These are phyloP conservation scores for Mirza zaza DNA, from an alignment of 2,113 vertebrate species.

Conservation along the genomic window DNA sequence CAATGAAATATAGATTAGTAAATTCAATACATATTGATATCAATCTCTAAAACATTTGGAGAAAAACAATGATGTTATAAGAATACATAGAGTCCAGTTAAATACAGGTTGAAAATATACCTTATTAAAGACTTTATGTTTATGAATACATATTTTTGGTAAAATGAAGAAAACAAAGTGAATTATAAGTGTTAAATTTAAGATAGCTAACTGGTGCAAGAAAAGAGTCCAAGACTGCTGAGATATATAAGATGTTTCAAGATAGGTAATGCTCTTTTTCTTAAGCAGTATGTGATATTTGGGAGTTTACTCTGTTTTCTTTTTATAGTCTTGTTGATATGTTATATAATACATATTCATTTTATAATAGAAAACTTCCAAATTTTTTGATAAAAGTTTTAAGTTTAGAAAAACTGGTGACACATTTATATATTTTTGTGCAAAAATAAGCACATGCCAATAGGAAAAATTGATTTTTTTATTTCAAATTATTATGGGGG, in stretches of 20 bases:
- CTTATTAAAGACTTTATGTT: neutral
- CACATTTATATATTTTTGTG: slow-evolving; percentile 97
- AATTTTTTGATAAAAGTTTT: slow-evolving; percentile 77
- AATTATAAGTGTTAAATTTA: neutral
- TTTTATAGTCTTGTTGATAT: neutral
- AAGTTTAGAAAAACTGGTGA: slow-evolving; percentile 94
- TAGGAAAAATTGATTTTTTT: slow-evolving; percentile 84
- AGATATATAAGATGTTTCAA: neutral
- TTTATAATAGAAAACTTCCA: neutral
- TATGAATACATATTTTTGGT: neutral
- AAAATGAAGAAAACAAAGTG: neutral
- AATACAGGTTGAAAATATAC: neutral
- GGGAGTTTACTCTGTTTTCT: neutral
- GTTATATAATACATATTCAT: neutral
- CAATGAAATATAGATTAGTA: neutral
- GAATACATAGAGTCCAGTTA: neutral
- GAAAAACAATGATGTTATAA: neutral
- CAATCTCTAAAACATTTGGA: neutral
- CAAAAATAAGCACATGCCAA: slow-evolving; percentile 93
- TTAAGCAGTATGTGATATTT: neutral
- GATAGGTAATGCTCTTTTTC: neutral
- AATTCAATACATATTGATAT: neutral
- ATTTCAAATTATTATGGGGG: too few relatives aligned
- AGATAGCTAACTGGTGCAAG: neutral
- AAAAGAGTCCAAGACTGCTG: neutral